Conservation (phyloP, 2,888 invertebrate genomes). For the Thymelicus sylvestris region DNA sequence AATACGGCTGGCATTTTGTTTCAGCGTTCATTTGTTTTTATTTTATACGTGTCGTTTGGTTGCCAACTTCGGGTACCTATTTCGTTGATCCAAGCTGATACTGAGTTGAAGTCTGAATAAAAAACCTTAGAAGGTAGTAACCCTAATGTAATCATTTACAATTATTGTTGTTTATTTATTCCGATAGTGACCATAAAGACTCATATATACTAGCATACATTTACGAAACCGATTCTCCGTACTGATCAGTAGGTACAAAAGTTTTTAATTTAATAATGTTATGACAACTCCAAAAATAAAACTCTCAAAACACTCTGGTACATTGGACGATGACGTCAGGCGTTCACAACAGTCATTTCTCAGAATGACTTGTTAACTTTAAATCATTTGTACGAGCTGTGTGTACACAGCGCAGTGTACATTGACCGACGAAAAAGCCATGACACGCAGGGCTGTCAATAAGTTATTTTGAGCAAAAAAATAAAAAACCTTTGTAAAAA, state of each 20-base stretch:
- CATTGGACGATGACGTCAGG: conserved; percentile 40
- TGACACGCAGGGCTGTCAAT: conserved; percentile 20
- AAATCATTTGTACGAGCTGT: conserved; percentile 38
- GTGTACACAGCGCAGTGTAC: conserved; percentile 33
- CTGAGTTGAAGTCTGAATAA: neutral
- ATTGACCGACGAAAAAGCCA: conserved; percentile 27
- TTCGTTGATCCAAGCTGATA: neutral
- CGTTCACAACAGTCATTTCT: conserved; percentile 43
- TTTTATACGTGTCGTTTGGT: conserved; percentile 10
- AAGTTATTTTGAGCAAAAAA: conserved; percentile 3
- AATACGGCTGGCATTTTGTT: conserved; percentile 43
- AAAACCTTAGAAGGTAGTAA: no score
- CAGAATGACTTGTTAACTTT: conserved; percentile 40
- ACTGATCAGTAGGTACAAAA: neutral
- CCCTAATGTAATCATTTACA: no score
- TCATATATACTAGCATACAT: no score
- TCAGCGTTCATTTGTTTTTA: conserved; percentile 26
- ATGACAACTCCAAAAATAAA: conserved; percentile 20
- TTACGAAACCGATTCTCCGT: neutral
- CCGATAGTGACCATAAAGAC: no score
- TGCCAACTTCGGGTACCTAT: conserved; percentile 6
- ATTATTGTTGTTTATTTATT: no score
- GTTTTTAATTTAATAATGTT: conserved; percentile 16
- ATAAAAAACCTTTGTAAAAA: neutral
- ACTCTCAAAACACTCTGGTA: conserved; percentile 30